Percentiles rank a stretch among this genome's conserved stretches.
Conservation (phyloP, 2,888 invertebrate genomes). For the Metallyticus violacea region DNA sequence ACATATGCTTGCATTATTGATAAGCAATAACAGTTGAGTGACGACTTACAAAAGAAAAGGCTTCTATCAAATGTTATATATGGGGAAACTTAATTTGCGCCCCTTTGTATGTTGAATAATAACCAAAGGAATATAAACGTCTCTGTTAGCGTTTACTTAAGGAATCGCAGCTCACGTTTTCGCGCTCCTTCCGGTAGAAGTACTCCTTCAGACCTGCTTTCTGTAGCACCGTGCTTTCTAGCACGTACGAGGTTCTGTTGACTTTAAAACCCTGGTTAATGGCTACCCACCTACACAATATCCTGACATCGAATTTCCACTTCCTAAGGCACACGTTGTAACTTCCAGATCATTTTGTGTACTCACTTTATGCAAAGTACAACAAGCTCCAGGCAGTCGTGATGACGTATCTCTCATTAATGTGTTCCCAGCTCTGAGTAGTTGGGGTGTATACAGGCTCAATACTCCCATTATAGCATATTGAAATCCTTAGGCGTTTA, state of each 20-base stretch:
- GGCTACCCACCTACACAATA: background rate
- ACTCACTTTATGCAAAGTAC: background rate
- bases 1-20: too few species aligned
- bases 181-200: background rate
- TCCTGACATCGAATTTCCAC: background rate
- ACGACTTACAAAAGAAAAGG: too few species aligned
- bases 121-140: background rate
- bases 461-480: background rate
- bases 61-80: too few species aligned
- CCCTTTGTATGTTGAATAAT: background rate
- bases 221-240: background rate
- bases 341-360: background rate
- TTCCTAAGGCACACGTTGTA: background rate
- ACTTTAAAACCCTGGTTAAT: background rate
- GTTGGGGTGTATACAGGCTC: background rate
- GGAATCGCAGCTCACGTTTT: background rate
- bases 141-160: background rate
- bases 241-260: background rate
- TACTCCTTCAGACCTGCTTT: background rate
- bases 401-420: background rate
- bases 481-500: background rate
- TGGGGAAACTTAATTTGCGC: too few species aligned
- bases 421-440: background rate
- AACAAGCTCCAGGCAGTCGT: background rate
- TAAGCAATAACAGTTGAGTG: too few species aligned